phyloP scores from a whole-genome alignment of 2,888 invertebrate genomes.

The Dynastes tityus region DNA sequence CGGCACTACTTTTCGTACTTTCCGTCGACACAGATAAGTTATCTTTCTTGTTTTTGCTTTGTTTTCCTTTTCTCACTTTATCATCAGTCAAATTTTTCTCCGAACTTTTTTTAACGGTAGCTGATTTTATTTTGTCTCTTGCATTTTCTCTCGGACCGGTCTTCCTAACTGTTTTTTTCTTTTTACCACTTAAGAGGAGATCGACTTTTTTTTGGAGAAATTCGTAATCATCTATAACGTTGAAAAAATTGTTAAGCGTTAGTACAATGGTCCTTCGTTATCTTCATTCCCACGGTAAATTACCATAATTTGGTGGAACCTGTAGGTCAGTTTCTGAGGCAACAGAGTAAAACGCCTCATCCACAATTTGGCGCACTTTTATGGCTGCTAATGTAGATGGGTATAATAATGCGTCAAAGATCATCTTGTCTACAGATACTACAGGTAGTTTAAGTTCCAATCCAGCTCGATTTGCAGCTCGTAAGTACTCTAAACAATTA shows the following conservation, averaged over 20 bases:
- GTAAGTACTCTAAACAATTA: constrained; percentile 60
- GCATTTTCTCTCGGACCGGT: constrained; percentile 18
- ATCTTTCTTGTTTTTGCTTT: constrained; percentile 46
- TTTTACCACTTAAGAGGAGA: constrained; percentile 57
- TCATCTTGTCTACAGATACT: constrained; percentile 72
- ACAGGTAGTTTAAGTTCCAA: constrained; percentile 70
- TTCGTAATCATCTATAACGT: constrained; percentile 61
- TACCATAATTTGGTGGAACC: constrained; percentile 56
- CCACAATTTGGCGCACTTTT: constrained; percentile 62
- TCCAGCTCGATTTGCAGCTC: constrained; percentile 66
- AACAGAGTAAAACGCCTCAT: constrained; percentile 57
- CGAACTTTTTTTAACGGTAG: constrained; percentile 37
- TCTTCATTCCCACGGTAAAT: background rate
- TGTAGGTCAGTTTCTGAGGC: constrained; percentile 59
- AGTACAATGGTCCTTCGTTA: background rate
- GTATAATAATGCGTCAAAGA: constrained; percentile 70
- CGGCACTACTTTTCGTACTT: constrained; percentile 50
- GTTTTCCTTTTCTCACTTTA: constrained; percentile 52
- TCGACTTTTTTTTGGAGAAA: constrained; percentile 60
- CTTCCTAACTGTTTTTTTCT: constrained; percentile 51
- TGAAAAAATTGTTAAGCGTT: constrained; percentile 16
- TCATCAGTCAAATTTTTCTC: constrained; percentile 37
- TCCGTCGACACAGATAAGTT: constrained; percentile 46
- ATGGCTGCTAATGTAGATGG: constrained; percentile 58
- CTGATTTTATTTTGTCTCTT: constrained; percentile 28